Evolutionary conservation across 2,888 invertebrate species (phyloP).

Genomic region (Macropis europaea): DNA sequence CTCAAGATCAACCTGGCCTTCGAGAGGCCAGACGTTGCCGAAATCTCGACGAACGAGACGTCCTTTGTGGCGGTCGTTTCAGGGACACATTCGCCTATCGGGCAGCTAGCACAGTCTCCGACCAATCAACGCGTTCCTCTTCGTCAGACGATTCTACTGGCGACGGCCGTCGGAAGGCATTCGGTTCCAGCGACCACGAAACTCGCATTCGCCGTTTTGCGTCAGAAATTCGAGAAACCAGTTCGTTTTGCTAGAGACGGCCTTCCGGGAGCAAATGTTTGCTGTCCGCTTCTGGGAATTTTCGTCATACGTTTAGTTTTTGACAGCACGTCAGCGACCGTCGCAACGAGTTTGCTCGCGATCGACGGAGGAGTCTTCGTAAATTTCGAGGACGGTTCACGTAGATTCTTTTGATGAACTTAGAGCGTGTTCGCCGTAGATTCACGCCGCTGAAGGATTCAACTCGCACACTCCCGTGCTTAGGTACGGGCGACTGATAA

Average conservation of each 20-base stretch:
- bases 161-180: conserved; percentile 47
- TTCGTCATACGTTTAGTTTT: conserved; percentile 25
- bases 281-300: neutral
- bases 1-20: conserved; percentile 71
- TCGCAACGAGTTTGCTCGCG: conserved; percentile 15
- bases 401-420: neutral
- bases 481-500: conserved; percentile 50
- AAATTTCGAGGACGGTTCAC: neutral
- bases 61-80: conserved; percentile 8
- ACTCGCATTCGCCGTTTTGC: neutral
- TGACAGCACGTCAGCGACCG: conserved; percentile 8
- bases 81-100: conserved; percentile 37
- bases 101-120: neutral
- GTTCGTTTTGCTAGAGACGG: neutral
- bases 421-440: neutral
- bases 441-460: neutral
- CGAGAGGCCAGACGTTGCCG: conserved; percentile 67
- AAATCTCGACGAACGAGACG: conserved; percentile 13
- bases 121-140: neutral
- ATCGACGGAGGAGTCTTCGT: neutral
- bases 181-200: neutral
- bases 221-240: neutral
- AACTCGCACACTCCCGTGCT: conserved; percentile 19
- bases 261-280: neutral
- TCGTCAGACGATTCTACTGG: neutral